Base-by-base conservation (phyloP, 2,888 invertebrate species). In the Prenolepis imparis region DNA sequence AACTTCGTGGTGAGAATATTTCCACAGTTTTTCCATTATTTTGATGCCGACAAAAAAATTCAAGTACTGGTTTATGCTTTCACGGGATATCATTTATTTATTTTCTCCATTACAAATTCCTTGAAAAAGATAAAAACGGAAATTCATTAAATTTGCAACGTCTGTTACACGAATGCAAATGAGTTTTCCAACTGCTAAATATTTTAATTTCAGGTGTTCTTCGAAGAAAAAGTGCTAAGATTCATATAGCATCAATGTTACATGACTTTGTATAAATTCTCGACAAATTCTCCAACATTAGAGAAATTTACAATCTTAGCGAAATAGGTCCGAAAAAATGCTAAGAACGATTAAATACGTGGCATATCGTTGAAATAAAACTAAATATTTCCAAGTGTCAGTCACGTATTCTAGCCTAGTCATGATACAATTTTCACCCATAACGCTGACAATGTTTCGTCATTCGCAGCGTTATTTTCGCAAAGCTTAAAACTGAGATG, bases 81-180 rank as follows among this genome's bases (percentile, higher is more conserved):
- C 68, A 63, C 82, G 36, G n/a, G 41, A 59, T 67, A 84, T 89
- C 77, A 87, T 82, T 89, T 89, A 89, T 89, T 83, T 67, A 87
- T 89, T 83, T 87, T 67, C 52, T 64, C 55, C 55, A 67, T 55
- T 57, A 67, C 41, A 64, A 81, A 72, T 81, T 81, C 55, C 44
- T 66, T 32, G 21, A 68, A 66, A 82, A 77, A 64, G 39, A 52
- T 36, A 6, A 32, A 55, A 77, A 67, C 24, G 28, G n/a, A 67
- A 77, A 70, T 70, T 24, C 70, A 18, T 78, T 78, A 70, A 78
- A 70, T 78, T 44, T 70, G 32, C n/a, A 78, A 59, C 41, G 28
- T 78, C 21, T 59, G 21, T 44, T 78, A 12, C 70, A 18, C 21
- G 21, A 4, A 18, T 11, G 18, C 15, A 44, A 32, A 11, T 44